Conservation (phyloP, 2,888 invertebrate species). For the Platycheirus rosarum region DNA sequence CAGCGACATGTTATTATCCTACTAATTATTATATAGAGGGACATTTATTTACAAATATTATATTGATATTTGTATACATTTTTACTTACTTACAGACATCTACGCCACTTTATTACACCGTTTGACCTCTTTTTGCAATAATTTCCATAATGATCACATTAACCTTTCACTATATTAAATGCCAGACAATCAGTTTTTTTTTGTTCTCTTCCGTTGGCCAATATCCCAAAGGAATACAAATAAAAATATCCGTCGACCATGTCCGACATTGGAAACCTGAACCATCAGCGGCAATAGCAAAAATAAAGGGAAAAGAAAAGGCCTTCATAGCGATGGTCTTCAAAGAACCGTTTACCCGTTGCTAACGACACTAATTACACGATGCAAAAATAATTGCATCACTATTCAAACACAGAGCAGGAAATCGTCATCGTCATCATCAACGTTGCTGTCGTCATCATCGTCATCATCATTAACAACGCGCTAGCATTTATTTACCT, state of each 20-base stretch:
- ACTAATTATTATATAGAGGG: too few relatives aligned
- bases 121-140: constrained; percentile 28
- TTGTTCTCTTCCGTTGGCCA: constrained; percentile 52
- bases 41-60: too few relatives aligned
- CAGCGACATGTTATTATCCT: too few relatives aligned
- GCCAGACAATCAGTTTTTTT: constrained; percentile 58
- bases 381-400: constrained; percentile 64
- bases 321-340: constrained; percentile 35
- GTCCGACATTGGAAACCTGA: constrained; percentile 25
- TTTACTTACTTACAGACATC: too few relatives aligned
- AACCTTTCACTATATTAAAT: constrained; percentile 54
- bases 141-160: constrained; percentile 24
- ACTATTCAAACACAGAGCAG: constrained; percentile 45
- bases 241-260: constrained; percentile 27
- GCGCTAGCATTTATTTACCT: constrained; percentile 20
- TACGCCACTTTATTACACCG: constrained; percentile 7
- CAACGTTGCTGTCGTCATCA: constrained; percentile 34
- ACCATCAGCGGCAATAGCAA: constrained; percentile 7
- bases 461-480: too few relatives aligned
- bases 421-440: constrained; percentile 19
- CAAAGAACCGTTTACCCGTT: constrained; percentile 61
- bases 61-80: too few relatives aligned
- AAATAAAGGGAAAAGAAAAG: neutral
- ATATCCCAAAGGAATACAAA: constrained; percentile 57
- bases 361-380: constrained; percentile 66